phyloP scores from a whole-genome alignment of 1,140 invertebrate genomes.

The Marisa cornuarietis region DNA sequence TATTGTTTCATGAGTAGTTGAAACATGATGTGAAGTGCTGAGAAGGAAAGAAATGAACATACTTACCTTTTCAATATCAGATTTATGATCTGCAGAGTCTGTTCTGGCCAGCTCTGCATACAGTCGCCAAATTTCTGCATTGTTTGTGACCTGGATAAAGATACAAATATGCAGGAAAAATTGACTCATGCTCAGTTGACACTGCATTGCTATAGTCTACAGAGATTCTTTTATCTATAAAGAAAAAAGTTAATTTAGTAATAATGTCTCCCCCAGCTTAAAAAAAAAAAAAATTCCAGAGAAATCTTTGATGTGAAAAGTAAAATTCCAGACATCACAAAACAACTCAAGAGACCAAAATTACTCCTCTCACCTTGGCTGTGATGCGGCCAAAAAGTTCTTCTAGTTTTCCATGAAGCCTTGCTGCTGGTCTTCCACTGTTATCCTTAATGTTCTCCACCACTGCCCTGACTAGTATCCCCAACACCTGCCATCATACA shows the following conservation, averaged over 20 bases:
- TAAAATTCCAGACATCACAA: not conserved
- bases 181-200: too few relatives aligned
- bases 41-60: not conserved
- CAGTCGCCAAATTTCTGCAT: constrained; percentile 80
- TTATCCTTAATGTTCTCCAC: constrained; percentile 73
- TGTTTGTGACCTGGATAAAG: constrained; percentile 69
- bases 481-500: constrained; percentile 70
- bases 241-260: not conserved
- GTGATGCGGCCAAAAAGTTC: constrained; percentile 86
- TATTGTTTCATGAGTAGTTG: too few relatives aligned
- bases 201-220: not conserved
- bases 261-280: not conserved
- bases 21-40: not conserved
- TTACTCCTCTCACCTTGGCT: constrained; percentile 53
- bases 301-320: not conserved
- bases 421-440: constrained; percentile 68
- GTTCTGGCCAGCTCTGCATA: constrained; percentile 74
- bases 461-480: constrained; percentile 79
- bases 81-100: constrained; percentile 13
- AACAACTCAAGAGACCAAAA: not conserved
- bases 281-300: not conserved
- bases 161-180: not conserved
- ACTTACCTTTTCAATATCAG: constrained; percentile 40
- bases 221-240: not conserved
- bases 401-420: constrained; percentile 71